phyloP scores from a whole-genome alignment of 1,140 invertebrate species.

The Drosophila pandora region DNA sequence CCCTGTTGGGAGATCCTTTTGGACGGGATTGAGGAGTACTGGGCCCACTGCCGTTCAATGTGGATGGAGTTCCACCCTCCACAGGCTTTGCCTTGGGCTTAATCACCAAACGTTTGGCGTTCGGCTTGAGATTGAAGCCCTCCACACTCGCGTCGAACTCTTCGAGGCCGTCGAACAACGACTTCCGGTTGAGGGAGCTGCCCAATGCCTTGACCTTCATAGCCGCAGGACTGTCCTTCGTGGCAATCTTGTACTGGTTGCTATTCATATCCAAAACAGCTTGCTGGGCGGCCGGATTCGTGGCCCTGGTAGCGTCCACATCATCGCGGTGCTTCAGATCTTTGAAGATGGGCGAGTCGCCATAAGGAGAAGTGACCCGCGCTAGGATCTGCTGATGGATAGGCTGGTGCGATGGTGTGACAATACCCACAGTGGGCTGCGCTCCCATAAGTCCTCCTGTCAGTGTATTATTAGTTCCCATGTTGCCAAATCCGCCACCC shows the following conservation, averaged over 20 bases:
- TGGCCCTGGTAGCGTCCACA: constrained; percentile 89
- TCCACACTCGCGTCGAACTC: constrained; percentile 88
- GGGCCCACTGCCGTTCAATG: constrained; percentile 11
- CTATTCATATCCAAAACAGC: constrained; percentile 85
- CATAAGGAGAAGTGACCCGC: constrained; percentile 89
- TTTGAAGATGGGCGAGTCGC: constrained; percentile 91
- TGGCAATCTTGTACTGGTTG: constrained; percentile 87
- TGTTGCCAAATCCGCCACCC: constrained; percentile 47
- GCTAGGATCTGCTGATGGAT: constrained; percentile 89
- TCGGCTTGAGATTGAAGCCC: constrained; percentile 87
- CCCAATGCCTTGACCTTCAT: constrained; percentile 87
- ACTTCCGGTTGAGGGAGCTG: constrained; percentile 86
- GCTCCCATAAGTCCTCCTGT: constrained; percentile 51
- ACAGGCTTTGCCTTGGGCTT: constrained; percentile 75
- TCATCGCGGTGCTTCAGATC: constrained; percentile 87
- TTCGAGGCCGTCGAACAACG: constrained; percentile 89
- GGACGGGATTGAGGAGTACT: constrained; percentile 29
- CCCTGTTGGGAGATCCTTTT: constrained; percentile 15
- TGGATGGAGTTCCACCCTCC: neutral
- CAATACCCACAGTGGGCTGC: constrained; percentile 35
- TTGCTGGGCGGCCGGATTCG: constrained; percentile 89
- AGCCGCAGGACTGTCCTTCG: constrained; percentile 85
- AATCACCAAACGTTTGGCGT: constrained; percentile 87
- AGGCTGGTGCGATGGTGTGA: constrained; percentile 67
- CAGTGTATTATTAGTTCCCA: constrained; percentile 45